Percentiles rank a stretch among this genome's conserved stretches.
These are phyloP conservation scores for Eurytoma californica DNA, from an alignment of 2,888 invertebrate species.

Conservation along the genomic window DNA sequence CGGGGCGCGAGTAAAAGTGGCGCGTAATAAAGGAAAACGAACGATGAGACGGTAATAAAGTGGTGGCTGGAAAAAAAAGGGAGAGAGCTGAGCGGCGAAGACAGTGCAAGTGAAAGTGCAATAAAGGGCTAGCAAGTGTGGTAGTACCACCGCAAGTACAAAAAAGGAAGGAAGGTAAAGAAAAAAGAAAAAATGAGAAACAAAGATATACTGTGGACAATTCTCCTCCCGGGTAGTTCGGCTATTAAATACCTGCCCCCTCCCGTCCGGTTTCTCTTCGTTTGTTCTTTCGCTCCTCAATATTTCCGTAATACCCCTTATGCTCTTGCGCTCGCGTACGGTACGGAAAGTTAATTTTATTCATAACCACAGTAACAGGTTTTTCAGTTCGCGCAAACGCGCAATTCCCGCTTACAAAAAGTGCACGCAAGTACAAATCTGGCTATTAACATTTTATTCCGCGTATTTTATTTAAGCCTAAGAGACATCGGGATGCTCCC, in stretches of 20 bases:
- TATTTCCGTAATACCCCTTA: not conserved
- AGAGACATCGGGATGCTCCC: too few species aligned
- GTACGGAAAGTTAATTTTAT: too few species aligned
- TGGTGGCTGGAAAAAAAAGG: constrained; percentile 15
- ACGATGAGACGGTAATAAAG: constrained; percentile 39
- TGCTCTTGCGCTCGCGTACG: too few species aligned
- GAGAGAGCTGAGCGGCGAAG: constrained; percentile 18
- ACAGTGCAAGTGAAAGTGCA: constrained; percentile 44
- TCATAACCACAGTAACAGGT: not conserved
- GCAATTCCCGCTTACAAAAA: too few species aligned
- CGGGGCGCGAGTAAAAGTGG: constrained; percentile 34
- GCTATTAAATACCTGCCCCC: constrained; percentile 45
- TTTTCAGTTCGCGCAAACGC: too few species aligned
- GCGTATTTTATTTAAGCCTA: too few species aligned
- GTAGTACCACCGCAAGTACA: constrained; percentile 27
- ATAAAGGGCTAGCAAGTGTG: constrained; percentile 30
- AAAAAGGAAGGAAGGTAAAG: constrained; percentile 11
- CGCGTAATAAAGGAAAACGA: constrained; percentile 47
- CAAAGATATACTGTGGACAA: constrained; percentile 1
- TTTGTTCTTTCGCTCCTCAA: not conserved
- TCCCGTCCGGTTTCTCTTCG: not conserved
- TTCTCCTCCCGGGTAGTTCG: constrained; percentile 35
- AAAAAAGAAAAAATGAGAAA: constrained; percentile 14
- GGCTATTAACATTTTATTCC: too few species aligned
- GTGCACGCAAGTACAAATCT: too few species aligned